Percentiles rank a stretch among this genome's conserved stretches.
Conservation (phyloP, 2,888 invertebrate genomes). For the Drosophila barbarae region DNA sequence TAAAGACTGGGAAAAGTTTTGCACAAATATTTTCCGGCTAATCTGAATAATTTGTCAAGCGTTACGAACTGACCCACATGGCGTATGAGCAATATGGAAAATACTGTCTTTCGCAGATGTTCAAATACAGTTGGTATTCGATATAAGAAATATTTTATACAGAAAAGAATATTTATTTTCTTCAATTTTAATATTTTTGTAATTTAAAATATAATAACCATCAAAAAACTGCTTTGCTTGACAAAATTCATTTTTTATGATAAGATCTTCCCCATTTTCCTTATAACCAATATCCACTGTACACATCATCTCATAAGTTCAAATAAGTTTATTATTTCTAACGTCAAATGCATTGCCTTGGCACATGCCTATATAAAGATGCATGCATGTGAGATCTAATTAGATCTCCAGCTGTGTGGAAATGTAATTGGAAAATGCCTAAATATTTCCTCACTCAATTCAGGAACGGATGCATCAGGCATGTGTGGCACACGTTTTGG, state of each 20-base stretch:
- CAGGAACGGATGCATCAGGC: conserved; percentile 31
- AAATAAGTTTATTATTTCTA: conserved; percentile 9
- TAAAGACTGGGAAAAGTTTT: conserved; percentile 9
- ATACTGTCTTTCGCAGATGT: conserved; percentile 9
- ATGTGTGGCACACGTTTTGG: conserved; percentile 38
- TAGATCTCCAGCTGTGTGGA: conserved; percentile 53
- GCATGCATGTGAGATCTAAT: conserved; percentile 38
- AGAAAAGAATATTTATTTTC: no score
- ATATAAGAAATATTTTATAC: neutral
- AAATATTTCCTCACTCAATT: conserved; percentile 40
- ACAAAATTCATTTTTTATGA: neutral
- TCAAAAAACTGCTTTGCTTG: fast-evolving
- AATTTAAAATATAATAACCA: neutral
- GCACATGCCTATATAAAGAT: conserved; percentile 24
- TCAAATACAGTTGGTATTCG: neutral
- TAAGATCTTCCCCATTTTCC: neutral
- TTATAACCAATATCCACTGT: neutral
- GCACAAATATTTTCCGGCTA: conserved; percentile 2
- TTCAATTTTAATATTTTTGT: no score
- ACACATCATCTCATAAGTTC: neutral
- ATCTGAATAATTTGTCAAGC: conserved; percentile 33
- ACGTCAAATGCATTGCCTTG: conserved; percentile 34
- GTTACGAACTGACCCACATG: conserved; percentile 51
- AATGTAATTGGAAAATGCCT: conserved; percentile 40
- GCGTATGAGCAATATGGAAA: conserved; percentile 39